A percentile compares a stretch with the other conserved stretches of the same genome.
Evolutionary conservation across 2,113 vertebrate species (phyloP).

Genomic region (Hippocampus mohnikei): DNA sequence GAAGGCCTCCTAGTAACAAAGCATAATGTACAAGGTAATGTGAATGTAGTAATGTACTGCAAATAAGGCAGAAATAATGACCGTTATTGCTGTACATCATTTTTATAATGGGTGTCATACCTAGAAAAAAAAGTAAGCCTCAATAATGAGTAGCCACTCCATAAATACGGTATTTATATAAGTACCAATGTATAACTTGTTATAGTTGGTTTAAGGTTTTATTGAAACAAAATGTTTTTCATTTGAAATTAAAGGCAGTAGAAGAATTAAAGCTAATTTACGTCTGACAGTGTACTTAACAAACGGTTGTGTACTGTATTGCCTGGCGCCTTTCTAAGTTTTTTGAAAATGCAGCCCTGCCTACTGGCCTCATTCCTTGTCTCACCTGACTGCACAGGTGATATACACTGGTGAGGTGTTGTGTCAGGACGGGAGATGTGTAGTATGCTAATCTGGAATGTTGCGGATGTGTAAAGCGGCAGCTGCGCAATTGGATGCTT

Average conservation of each 20-base stretch:
- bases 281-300: neutral
- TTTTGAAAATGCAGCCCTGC: neutral
- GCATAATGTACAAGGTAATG: too few relatives aligned
- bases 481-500: constrained; percentile 53
- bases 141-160: too few relatives aligned
- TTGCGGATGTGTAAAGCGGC: constrained; percentile 27
- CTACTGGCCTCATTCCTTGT: neutral
- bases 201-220: neutral
- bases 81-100: too few relatives aligned
- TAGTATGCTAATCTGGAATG: neutral
- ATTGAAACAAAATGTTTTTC: neutral
- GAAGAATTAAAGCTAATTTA: neutral
- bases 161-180: too few relatives aligned
- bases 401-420: neutral
- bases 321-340: neutral
- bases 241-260: neutral
- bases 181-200: neutral
- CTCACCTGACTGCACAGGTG: neutral
- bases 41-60: too few relatives aligned
- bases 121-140: too few relatives aligned
- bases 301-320: neutral
- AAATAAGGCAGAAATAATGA: too few relatives aligned
- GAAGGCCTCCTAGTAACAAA: too few relatives aligned
- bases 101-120: too few relatives aligned
- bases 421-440: neutral